Conservation (phyloP, 2,113 vertebrate genomes). For the Pionites leucogaster region DNA sequence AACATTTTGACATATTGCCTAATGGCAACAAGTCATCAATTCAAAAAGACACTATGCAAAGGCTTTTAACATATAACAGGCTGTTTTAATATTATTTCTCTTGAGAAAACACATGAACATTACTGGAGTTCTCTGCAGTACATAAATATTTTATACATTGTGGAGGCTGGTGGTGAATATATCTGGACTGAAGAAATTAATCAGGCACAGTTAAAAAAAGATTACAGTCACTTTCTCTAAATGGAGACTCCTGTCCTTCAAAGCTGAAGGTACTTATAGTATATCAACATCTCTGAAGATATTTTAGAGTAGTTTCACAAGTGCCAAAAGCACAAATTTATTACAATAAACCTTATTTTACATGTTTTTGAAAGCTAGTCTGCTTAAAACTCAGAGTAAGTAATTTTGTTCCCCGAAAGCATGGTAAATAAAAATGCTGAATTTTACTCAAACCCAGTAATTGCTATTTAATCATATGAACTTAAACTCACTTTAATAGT, state of each 20-base stretch:
- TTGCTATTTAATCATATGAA: background rate
- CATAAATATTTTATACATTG: conserved; percentile 13
- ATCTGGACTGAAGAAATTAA: background rate
- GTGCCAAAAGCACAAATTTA: background rate
- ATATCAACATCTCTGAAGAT: background rate
- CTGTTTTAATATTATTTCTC: background rate
- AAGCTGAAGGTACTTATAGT: background rate
- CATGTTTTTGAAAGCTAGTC: background rate
- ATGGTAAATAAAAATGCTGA: background rate
- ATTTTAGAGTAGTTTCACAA: background rate
- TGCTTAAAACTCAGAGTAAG: background rate
- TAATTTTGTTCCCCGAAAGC: background rate
- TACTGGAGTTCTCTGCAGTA: background rate
- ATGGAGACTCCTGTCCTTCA: background rate
- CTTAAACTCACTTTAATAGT: background rate
- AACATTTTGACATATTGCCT: too few relatives aligned
- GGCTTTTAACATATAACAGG: conserved; percentile 2
- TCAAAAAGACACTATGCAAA: background rate
- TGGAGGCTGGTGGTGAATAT: background rate
- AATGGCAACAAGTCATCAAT: background rate
- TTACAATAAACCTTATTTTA: background rate
- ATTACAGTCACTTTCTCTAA: background rate
- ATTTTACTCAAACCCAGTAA: background rate
- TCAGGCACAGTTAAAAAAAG: background rate
- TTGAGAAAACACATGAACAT: background rate